These are phyloP conservation scores for Abscondita cerata DNA, from an alignment of 2,888 invertebrate species.

Conservation along the genomic window DNA sequence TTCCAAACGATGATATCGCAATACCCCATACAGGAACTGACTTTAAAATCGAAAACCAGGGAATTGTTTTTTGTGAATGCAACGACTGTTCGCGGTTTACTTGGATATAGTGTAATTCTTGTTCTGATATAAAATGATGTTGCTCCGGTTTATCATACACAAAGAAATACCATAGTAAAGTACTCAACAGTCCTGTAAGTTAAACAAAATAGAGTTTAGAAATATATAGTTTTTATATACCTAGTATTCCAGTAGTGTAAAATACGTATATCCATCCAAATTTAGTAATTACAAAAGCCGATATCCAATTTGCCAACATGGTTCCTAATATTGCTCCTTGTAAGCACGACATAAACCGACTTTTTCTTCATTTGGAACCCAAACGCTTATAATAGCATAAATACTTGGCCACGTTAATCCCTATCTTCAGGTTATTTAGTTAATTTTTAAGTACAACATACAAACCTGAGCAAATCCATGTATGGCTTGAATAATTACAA, in stretches of 20 bases:
- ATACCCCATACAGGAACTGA: not conserved
- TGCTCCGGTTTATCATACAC: not conserved
- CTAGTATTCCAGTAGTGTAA: not conserved
- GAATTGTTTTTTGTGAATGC: not conserved
- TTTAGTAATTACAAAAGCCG: not conserved
- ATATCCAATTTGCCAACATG: not conserved
- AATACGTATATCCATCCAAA: not conserved
- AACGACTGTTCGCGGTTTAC: not conserved
- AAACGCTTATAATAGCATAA: not conserved
- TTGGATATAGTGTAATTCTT: not conserved
- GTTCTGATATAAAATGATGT: not conserved
- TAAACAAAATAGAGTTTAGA: too few relatives aligned
- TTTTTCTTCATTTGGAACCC: not conserved
- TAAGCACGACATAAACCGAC: not conserved
- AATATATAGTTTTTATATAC: too few relatives aligned
- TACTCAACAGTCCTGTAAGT: too few relatives aligned
- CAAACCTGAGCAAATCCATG: not conserved
- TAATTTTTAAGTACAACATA: not conserved
- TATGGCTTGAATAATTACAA: not conserved
- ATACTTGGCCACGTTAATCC: not conserved
- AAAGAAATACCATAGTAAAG: too few relatives aligned
- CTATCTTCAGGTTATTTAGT: not conserved
- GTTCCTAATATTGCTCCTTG: not conserved
- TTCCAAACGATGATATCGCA: not conserved
- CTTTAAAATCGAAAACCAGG: not conserved